These are phyloP conservation scores for Melinopterus prodromus DNA, from an alignment of 2,888 invertebrate genomes.

Conservation along the genomic window DNA sequence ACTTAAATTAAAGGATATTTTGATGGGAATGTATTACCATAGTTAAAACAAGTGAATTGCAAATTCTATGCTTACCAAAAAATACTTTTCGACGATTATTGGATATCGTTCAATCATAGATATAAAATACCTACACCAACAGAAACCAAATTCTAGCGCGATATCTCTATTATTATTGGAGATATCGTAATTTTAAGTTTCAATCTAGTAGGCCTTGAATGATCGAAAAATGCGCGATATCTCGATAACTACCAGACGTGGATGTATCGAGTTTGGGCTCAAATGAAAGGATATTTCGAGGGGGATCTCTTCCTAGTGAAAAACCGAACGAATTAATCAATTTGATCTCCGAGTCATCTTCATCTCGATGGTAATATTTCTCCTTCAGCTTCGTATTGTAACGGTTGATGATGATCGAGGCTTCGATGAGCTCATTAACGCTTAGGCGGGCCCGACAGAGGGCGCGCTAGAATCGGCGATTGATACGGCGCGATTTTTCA, in stretches of 20 bases:
- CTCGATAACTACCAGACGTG: not conserved
- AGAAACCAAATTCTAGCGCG: not conserved
- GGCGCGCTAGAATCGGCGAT: not conserved
- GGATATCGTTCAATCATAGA: not conserved
- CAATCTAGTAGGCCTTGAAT: not conserved
- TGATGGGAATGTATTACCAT: not conserved
- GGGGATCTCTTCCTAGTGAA: not conserved
- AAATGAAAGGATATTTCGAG: not conserved
- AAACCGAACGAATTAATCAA: not conserved
- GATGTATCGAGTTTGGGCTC: not conserved
- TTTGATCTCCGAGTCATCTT: not conserved
- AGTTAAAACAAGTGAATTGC: not conserved
- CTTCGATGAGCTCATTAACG: not conserved
- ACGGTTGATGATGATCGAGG: not conserved
- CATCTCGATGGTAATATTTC: not conserved
- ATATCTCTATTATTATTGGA: not conserved
- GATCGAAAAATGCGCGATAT: not conserved
- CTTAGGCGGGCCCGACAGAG: not conserved
- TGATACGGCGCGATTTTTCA: not conserved
- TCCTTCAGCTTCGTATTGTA: not conserved
- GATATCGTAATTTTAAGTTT: not conserved
- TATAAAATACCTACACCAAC: not conserved
- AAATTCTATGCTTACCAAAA: not conserved
- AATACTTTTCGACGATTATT: not conserved
- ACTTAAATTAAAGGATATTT: not conserved